Conservation (phyloP, 2,888 invertebrate species). For the Herminia tarsipennalis region DNA sequence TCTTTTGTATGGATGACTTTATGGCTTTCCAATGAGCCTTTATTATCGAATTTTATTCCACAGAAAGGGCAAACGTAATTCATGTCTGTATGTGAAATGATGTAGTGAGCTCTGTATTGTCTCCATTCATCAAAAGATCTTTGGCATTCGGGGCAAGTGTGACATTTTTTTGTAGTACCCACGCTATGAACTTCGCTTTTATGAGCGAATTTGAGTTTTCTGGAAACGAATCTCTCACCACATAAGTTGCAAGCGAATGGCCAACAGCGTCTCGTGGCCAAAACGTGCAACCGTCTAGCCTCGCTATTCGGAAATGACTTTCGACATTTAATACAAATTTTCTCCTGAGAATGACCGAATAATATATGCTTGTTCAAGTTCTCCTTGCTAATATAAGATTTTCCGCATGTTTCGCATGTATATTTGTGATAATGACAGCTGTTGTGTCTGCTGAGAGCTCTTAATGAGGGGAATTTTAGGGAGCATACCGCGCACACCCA, state of each 20-base stretch:
- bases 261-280: conserved; percentile 54
- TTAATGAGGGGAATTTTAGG: conserved; percentile 49
- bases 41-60: conserved; percentile 54
- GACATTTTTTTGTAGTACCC: conserved; percentile 37
- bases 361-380: conserved; percentile 47
- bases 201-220: conserved; percentile 48
- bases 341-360: conserved; percentile 34
- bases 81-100: conserved; percentile 55
- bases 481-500: conserved; percentile 58
- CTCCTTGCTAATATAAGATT: conserved; percentile 55
- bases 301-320: conserved; percentile 45
- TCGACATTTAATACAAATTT: conserved; percentile 52
- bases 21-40: conserved; percentile 69
- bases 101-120: conserved; percentile 55
- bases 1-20: conserved; percentile 72
- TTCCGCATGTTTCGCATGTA: conserved; percentile 62
- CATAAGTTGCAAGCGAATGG: conserved; percentile 54
- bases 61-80: conserved; percentile 56
- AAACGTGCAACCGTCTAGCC: conserved; percentile 48
- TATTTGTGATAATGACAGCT: conserved; percentile 58
- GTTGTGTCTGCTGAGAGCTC: conserved; percentile 58
- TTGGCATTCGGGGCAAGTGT: conserved; percentile 55
- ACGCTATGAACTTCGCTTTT: conserved; percentile 51
- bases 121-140: conserved; percentile 44
- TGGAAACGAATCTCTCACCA: conserved; percentile 52